A percentile compares a stretch with the other conserved stretches of the same genome.
Evolutionary conservation across 2,113 vertebrate genomes (phyloP).

Genomic region (Rhombomys opimus): DNA sequence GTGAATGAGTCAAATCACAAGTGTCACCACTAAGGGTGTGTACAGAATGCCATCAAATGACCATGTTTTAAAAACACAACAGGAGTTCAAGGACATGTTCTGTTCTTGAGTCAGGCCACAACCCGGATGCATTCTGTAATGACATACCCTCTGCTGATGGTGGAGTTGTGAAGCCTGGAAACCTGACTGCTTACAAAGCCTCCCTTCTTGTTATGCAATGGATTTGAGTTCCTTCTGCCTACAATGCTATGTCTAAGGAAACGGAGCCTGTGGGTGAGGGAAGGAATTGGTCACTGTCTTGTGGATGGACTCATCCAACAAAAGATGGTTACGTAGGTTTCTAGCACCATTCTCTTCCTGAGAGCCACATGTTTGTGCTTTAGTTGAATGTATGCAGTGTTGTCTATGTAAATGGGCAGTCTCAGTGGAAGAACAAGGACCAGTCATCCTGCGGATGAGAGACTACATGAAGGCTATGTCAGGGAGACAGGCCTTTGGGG

Average conservation of each 20-base stretch:
- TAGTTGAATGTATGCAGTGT: background rate
- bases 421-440: background rate
- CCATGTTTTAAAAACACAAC: constrained; percentile 1
- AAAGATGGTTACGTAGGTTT: background rate
- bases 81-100: background rate
- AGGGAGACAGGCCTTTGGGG: background rate
- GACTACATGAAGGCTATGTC: background rate
- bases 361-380: background rate
- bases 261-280: background rate
- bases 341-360: rapidly evolving
- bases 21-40: background rate
- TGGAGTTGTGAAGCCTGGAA: background rate
- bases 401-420: background rate
- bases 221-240: constrained; percentile 12
- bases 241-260: background rate
- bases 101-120: background rate
- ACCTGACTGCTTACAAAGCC: background rate
- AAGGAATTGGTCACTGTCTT: background rate
- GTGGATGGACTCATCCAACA: background rate
- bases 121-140: background rate
- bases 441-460: background rate
- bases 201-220: background rate
- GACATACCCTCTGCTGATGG: background rate
- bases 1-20: background rate
- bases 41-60: background rate